Conservation (phyloP, 2,888 invertebrate species). For the Lithosia quadra region DNA sequence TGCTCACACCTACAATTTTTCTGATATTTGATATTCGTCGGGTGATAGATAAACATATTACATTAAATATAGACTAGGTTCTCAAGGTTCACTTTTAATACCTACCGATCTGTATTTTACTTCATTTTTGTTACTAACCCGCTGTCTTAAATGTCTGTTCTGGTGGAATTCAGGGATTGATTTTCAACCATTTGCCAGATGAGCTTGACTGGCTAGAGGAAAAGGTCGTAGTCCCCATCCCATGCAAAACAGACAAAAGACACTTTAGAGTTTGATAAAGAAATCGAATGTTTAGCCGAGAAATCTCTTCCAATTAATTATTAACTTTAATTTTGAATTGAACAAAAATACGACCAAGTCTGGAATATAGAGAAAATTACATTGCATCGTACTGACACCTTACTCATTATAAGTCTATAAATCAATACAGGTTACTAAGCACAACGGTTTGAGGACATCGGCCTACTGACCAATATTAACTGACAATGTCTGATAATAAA, state of each 20-base stretch:
- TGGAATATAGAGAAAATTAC: not conserved
- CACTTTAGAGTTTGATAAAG: not conserved
- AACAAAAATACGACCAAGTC: too few relatives aligned
- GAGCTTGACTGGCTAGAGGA: not conserved
- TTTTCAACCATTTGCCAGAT: not conserved
- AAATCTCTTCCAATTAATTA: not conserved
- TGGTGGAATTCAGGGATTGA: not conserved
- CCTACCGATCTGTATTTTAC: too few relatives aligned
- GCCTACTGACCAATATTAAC: not conserved
- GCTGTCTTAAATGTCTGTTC: not conserved
- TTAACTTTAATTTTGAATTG: too few relatives aligned
- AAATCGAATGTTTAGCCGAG: not conserved
- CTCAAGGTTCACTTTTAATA: not conserved
- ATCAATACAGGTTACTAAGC: constrained; percentile 3
- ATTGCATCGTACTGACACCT: not conserved
- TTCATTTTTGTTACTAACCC: not conserved
- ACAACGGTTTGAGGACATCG: not conserved
- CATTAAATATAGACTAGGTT: not conserved
- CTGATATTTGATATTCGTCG: not conserved
- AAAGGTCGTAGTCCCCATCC: not conserved
- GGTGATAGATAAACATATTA: not conserved
- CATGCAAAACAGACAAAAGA: not conserved
- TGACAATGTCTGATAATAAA: not conserved
- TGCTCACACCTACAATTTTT: not conserved
- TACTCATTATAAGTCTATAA: constrained; percentile 1